These are phyloP conservation scores for Aphaenogaster ashmeadi DNA, from an alignment of 1,140 invertebrate species.

Conservation along the genomic window DNA sequence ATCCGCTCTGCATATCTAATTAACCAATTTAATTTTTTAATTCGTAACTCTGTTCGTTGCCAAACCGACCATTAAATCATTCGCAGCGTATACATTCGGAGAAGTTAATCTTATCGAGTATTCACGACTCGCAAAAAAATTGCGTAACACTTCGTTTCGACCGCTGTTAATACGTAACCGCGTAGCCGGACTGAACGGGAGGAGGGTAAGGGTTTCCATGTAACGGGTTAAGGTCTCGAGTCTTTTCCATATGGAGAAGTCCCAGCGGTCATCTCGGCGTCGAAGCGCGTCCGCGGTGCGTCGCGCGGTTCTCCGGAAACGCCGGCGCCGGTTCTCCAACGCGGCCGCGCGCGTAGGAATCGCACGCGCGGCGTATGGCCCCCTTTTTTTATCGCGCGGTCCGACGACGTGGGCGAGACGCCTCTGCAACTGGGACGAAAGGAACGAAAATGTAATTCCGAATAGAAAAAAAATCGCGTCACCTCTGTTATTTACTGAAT, in stretches of 20 bases:
- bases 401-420: constrained; percentile 52
- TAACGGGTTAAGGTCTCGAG: constrained; percentile 27
- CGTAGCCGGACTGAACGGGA: background rate
- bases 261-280: background rate
- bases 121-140: background rate
- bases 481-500: background rate
- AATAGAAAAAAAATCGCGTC: background rate
- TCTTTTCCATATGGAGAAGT: background rate
- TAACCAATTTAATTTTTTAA: background rate
- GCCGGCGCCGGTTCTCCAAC: background rate
- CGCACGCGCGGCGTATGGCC: constrained; percentile 35
- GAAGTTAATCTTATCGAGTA: constrained; percentile 8
- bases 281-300: constrained; percentile 27
- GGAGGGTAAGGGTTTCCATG: background rate
- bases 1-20: background rate
- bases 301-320: constrained; percentile 41
- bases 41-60: background rate
- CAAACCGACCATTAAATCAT: background rate
- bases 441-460: background rate
- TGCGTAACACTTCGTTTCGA: background rate
- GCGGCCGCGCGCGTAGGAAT: constrained; percentile 69
- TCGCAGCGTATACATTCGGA: background rate
- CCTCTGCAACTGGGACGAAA: background rate
- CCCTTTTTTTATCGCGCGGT: constrained; percentile 68
- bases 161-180: background rate